phyloP scores from a whole-genome alignment of 1,140 invertebrate genomes.

The Drosophila setifemur region DNA sequence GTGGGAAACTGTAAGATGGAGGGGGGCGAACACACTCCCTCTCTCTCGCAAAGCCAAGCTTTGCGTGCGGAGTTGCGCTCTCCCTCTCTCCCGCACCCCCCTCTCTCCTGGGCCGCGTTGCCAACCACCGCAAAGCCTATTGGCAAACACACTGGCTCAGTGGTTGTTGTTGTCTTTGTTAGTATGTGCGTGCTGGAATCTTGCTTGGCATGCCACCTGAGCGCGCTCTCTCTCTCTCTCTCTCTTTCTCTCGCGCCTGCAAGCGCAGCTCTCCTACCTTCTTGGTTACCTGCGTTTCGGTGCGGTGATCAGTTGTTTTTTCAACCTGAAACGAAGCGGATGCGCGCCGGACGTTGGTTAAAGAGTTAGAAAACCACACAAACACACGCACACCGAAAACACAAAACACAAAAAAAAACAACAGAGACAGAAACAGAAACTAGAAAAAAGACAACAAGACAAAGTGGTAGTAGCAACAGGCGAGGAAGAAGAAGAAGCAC shows the following conservation, averaged over 20 bases:
- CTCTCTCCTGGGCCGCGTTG: conserved; percentile 17
- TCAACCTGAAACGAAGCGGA: conserved; percentile 57
- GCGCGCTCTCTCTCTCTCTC: neutral
- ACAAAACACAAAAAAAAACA: conserved; percentile 73
- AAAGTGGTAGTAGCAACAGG: conserved; percentile 55
- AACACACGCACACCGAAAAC: conserved; percentile 13
- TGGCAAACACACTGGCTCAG: conserved; percentile 43
- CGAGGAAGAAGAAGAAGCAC: conserved; percentile 50
- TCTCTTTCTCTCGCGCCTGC: conserved; percentile 5
- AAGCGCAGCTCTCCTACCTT: conserved; percentile 63
- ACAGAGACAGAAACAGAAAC: conserved; percentile 61
- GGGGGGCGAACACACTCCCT: neutral
- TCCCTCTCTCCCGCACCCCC: neutral
- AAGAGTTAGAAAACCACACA: conserved; percentile 18
- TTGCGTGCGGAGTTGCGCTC: conserved; percentile 17
- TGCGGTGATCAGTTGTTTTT: conserved; percentile 68
- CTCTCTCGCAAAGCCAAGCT: conserved; percentile 12
- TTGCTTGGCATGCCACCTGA: conserved; percentile 51
- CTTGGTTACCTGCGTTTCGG: conserved; percentile 51
- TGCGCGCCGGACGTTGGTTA: conserved; percentile 50
- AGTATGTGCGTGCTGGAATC: conserved; percentile 64
- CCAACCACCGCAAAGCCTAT: conserved; percentile 43
- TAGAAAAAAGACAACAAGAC: conserved; percentile 72
- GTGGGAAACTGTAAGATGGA: conserved; percentile 51
- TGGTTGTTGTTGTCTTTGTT: conserved; percentile 33